These are phyloP conservation scores for Leguminivora glycinivorella DNA, from an alignment of 1,140 invertebrate genomes.

Conservation along the genomic window DNA sequence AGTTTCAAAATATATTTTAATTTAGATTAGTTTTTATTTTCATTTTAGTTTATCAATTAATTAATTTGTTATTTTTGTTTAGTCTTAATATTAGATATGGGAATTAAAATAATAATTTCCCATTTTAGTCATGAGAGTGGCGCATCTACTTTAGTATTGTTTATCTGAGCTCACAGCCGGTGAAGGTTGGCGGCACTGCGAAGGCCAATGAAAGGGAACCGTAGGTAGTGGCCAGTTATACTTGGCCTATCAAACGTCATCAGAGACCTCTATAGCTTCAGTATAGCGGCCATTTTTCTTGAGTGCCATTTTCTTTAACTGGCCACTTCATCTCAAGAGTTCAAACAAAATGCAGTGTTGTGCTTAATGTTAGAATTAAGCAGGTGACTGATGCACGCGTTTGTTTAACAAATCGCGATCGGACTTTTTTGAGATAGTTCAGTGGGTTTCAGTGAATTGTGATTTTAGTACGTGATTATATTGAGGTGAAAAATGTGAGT, in stretches of 20 bases:
- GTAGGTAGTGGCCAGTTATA: neutral
- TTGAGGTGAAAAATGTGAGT: constrained; percentile 17
- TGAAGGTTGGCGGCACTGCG: constrained; percentile 10
- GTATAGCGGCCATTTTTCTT: neutral
- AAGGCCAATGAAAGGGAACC: constrained; percentile 23
- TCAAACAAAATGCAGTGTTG: constrained; percentile 18
- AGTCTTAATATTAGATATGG: too few species aligned
- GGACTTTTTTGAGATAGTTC: neutral
- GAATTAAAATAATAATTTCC: neutral
- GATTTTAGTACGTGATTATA: neutral
- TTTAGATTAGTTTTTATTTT: too few species aligned
- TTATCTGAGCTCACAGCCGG: neutral
- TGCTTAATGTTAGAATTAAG: constrained; percentile 23
- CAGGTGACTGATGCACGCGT: neutral
- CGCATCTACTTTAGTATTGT: neutral
- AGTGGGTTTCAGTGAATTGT: neutral
- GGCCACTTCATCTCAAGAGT: constrained; percentile 5
- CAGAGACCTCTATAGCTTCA: neutral
- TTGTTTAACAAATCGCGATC: neutral
- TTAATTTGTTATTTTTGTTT: too few species aligned
- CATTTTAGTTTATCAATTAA: too few species aligned
- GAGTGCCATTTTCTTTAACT: neutral
- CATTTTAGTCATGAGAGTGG: neutral
- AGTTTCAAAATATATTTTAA: too few species aligned
- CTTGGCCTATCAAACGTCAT: neutral